Base-by-base conservation (phyloP, 1,140 invertebrate genomes). In the Meteorus sp. region DNA sequence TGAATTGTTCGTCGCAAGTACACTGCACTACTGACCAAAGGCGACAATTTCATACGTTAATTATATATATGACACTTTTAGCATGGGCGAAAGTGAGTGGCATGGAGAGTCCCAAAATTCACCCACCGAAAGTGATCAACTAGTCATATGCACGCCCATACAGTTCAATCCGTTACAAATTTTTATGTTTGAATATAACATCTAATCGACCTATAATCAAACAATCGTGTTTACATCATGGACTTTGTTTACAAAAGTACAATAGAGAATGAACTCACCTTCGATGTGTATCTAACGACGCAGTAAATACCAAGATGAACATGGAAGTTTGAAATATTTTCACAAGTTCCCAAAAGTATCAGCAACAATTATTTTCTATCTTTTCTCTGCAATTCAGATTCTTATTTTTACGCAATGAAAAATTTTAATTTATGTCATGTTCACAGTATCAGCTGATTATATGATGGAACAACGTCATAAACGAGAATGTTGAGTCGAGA, bases 391-490 rank as follows among this genome's bases (percentile, higher is more conserved):
- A 17, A 9, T 20, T 7, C 5, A 35, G 19, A 35, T 22, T 35
- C 39, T 7, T 58, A n/a, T n/a, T n/a, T n/a, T n/a, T n/a, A n/a
- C 47, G 35, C 43, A 35, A 27, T 7, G 27, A n/a, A 23, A 47
- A n/a, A 47, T 27, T 29, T 13, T 11, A 7, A 22, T 43, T 27
- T 33, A 8, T 23, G 3, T 19, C 6, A 13, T 15, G 33, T 35
- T 31, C 19, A 23, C 3, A 51, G 17, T 58, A 51, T 58, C 56
- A 58, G 56, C 56, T 58, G 56, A 51, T 58, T 58, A 23, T 29
- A 25, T 23, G 56, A 57, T 57, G 23, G 6, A 19, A 50, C 23
- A 50, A 57, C 44, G 45, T 48, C 55, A 57, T 19, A 23, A 17
- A 17, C n/a, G 2, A 8, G 41, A 8, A 5, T 19, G 1, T n/a